phyloP scores from a whole-genome alignment of 1,140 invertebrate species.

The Aphelinus atriplicis region DNA sequence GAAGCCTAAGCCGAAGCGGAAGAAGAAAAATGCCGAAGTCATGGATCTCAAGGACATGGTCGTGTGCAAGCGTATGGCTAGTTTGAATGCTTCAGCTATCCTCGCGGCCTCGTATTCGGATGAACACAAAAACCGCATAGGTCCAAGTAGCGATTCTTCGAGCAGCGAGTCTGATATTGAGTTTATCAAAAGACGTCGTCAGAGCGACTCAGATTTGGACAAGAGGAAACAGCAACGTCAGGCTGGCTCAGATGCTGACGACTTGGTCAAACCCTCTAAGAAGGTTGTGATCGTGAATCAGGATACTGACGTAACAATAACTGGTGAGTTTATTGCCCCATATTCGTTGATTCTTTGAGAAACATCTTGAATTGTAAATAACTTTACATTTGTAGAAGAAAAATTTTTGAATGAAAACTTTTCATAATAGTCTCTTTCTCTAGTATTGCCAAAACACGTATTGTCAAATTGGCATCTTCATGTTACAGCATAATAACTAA shows the following conservation, averaged over 20 bases:
- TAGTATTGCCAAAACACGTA: too few species aligned
- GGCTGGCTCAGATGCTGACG: slow-evolving; percentile 54
- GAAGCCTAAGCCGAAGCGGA: slow-evolving; percentile 60
- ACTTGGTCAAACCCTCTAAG: slow-evolving; percentile 61
- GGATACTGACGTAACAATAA: slow-evolving; percentile 87
- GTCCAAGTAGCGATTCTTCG: slow-evolving; percentile 66
- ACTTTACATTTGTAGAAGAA: too few species aligned
- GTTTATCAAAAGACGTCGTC: slow-evolving; percentile 66
- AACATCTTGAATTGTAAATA: too few species aligned
- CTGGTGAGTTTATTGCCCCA: slow-evolving; percentile 56
- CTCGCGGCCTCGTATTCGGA: slow-evolving; percentile 86
- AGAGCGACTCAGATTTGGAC: slow-evolving; percentile 68
- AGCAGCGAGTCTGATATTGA: slow-evolving; percentile 65
- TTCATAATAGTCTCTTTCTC: too few species aligned
- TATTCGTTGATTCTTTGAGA: too few species aligned
- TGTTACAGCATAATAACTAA: too few species aligned
- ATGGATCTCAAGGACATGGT: slow-evolving; percentile 90
- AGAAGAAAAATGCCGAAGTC: slow-evolving; percentile 73
- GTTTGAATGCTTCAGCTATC: slow-evolving; percentile 91
- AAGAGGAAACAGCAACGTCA: slow-evolving; percentile 68
- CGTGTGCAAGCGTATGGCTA: slow-evolving; percentile 90
- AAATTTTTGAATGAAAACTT: too few species aligned
- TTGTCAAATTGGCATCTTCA: too few species aligned
- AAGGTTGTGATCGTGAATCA: slow-evolving; percentile 80
- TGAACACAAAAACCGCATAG: slow-evolving; percentile 74